Percentiles rank a stretch among this genome's conserved stretches.
phyloP scores from a whole-genome alignment of 1,140 invertebrate genomes.

The Sitophilus oryzae region DNA sequence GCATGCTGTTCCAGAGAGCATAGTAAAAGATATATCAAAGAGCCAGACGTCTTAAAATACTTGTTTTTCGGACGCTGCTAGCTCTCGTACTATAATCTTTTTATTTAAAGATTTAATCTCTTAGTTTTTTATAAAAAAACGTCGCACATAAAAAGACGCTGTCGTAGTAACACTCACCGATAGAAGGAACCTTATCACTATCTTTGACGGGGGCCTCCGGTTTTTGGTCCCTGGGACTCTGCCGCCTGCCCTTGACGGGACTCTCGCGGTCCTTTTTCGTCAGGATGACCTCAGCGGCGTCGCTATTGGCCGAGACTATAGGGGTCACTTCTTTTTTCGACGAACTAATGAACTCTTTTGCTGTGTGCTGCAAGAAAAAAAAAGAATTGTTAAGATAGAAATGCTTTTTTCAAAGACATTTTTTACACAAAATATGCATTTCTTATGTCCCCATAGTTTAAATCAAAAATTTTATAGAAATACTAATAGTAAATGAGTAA shows the following conservation, averaged over 20 bases:
- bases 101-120: no score
- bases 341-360: slow-evolving; percentile 38
- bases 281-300: slow-evolving; percentile 39
- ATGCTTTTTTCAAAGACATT: not conserved
- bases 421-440: no score
- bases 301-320: slow-evolving; percentile 41
- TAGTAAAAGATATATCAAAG: no score
- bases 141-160: no score
- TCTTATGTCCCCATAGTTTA: no score
- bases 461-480: no score
- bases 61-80: no score
- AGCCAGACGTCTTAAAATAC: no score
- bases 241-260: slow-evolving; percentile 37
- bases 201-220: slow-evolving; percentile 7
- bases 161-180: slow-evolving; percentile 12
- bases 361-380: slow-evolving; percentile 33
- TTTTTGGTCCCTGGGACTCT: slow-evolving; percentile 21
- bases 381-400: not conserved
- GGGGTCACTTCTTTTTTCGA: slow-evolving; percentile 38
- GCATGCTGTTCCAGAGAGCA: no score
- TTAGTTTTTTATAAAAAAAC: no score
- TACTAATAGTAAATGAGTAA: no score
- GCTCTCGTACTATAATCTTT: no score
- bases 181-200: slow-evolving; percentile 12
- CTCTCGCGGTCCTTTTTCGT: slow-evolving; percentile 41